phyloP scores from a whole-genome alignment of 2,797 vertebrate species.

The Borostomias antarcticus region DNA sequence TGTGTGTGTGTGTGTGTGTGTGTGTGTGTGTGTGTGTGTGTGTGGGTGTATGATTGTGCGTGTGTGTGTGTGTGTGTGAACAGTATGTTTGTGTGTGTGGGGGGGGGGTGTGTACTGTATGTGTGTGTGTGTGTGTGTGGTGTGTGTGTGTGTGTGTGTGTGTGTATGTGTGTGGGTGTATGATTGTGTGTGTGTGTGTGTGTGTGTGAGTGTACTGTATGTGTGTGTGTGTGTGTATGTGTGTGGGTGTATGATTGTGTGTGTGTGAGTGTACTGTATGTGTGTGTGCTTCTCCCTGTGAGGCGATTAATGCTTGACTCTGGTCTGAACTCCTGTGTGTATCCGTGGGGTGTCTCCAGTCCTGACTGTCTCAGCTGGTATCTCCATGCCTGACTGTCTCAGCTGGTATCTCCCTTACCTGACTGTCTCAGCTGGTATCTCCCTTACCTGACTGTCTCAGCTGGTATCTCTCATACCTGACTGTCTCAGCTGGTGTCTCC shows the following conservation, averaged over 20 bases:
- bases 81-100: background rate
- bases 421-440: too few relatives aligned
- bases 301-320: conserved; percentile 30
- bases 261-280: too few relatives aligned
- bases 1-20: conserved; percentile 10
- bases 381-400: conserved; percentile 4
- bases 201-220: background rate
- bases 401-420: too few relatives aligned
- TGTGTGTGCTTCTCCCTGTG: background rate
- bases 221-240: background rate
- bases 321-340: conserved; percentile 41
- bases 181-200: background rate
- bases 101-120: background rate
- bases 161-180: conserved; percentile 6
- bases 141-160: background rate
- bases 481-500: too few relatives aligned
- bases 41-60: background rate
- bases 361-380: too few relatives aligned
- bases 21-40: background rate
- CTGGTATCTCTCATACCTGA: too few relatives aligned
- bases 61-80: background rate
- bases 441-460: too few relatives aligned
- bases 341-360: conserved; percentile 1
- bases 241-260: too few relatives aligned
- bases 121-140: background rate